phyloP scores from a whole-genome alignment of 2,113 vertebrate genomes.

The Ameiurus melas region DNA sequence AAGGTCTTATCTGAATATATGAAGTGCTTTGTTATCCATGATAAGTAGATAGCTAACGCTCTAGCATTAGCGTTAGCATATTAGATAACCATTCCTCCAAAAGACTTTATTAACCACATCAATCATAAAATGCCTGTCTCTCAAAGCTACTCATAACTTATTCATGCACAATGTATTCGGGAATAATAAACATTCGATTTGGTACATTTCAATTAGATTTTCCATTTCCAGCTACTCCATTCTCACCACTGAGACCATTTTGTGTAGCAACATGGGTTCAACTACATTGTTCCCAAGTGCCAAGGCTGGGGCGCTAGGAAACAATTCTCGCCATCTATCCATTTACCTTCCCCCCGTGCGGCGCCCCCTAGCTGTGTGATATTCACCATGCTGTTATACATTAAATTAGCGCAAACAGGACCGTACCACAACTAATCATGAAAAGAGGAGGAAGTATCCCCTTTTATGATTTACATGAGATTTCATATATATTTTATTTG shows the following conservation, averaged over 20 bases:
- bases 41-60: neutral
- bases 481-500: neutral
- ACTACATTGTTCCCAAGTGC: neutral
- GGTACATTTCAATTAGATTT: neutral
- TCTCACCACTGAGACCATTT: neutral
- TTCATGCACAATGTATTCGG: neutral
- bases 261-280: neutral
- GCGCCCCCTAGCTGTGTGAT: too few species aligned
- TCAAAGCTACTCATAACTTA: neutral
- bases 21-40: neutral
- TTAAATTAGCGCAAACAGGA: too few species aligned
- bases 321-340: neutral
- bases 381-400: too few species aligned
- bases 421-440: too few species aligned
- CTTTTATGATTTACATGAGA: neutral
- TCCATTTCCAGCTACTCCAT: neutral
- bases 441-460: too few species aligned
- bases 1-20: slow-evolving; percentile 2
- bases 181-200: neutral
- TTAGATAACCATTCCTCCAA: neutral
- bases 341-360: neutral
- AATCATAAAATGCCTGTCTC: neutral
- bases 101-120: neutral
- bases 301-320: neutral
- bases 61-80: neutral